A percentile compares a stretch with the other conserved stretches of the same genome.
phyloP scores from a whole-genome alignment of 2,888 invertebrate species.

The Drosophila imparisetae region DNA sequence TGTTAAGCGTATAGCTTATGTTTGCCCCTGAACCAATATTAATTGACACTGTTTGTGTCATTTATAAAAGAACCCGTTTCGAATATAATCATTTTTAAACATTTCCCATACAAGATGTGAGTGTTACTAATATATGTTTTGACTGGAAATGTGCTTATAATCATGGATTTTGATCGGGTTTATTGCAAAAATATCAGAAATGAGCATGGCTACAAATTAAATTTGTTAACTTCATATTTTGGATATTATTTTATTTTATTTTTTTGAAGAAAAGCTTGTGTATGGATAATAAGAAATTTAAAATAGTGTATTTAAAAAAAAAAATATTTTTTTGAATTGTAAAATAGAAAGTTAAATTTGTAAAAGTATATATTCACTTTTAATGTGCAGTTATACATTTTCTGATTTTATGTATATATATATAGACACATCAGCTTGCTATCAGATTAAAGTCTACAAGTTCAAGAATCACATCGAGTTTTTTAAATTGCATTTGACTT shows the following conservation, averaged over 20 bases:
- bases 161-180: neutral
- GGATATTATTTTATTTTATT: too few species aligned
- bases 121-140: neutral
- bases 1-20: neutral
- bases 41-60: conserved; percentile 1
- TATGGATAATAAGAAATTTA: too few species aligned
- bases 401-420: neutral
- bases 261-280: too few species aligned
- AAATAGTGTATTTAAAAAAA: neutral
- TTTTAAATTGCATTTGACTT: conserved; percentile 3
- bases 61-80: neutral
- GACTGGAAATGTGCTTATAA: neutral
- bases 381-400: neutral
- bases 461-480: neutral
- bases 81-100: neutral
- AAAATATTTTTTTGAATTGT: neutral
- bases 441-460: neutral
- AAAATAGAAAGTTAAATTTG: neutral
- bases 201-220: too few species aligned
- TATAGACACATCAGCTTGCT: neutral
- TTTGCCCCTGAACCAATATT: neutral
- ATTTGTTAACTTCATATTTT: too few species aligned
- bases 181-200: neutral
- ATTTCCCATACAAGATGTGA: neutral
- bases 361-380: neutral